Evolutionary conservation across 2,888 invertebrate genomes (phyloP).

Genomic region (Polydrusus pterygomalis): DNA sequence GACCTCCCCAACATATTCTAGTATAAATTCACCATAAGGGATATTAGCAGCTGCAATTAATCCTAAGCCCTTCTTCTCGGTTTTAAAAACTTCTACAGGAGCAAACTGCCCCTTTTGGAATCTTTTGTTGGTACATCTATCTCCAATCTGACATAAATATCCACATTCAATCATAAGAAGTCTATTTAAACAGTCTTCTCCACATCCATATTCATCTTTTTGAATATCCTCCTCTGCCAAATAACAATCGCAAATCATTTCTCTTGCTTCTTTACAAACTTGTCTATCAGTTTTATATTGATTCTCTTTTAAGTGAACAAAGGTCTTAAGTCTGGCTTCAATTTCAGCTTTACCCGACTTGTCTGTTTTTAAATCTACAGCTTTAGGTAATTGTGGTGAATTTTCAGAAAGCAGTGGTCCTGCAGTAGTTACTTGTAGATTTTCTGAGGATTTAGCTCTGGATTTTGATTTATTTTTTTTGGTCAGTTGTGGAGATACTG

Average conservation of each 20-base stretch:
- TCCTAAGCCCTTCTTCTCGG: slow-evolving; percentile 97
- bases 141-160: slow-evolving; percentile 89
- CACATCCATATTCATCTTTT: slow-evolving; percentile 90
- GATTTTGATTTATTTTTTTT: slow-evolving; percentile 49
- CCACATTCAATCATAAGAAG: slow-evolving; percentile 99
- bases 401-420: slow-evolving; percentile 36
- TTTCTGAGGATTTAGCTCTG: slow-evolving; percentile 55
- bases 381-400: slow-evolving; percentile 44
- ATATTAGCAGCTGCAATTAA: slow-evolving; percentile 86
- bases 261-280: slow-evolving; percentile 91
- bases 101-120: slow-evolving; percentile 93
- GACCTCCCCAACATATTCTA: slow-evolving; percentile 99
- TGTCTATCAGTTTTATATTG: slow-evolving; percentile 89
- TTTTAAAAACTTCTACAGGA: slow-evolving; percentile 89
- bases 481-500: slow-evolving; percentile 56
- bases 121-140: slow-evolving; percentile 94
- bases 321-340: slow-evolving; percentile 81
- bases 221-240: slow-evolving; percentile 89
- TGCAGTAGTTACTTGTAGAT: slow-evolving; percentile 37
- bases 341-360: slow-evolving; percentile 70
- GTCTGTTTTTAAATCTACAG: slow-evolving; percentile 39
- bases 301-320: slow-evolving; percentile 89
- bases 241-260: slow-evolving; percentile 97
- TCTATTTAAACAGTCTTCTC: slow-evolving; percentile 96
- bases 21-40: slow-evolving; percentile 89